Percentiles rank a stretch among this genome's conserved stretches.
phyloP scores from a whole-genome alignment of 2,113 vertebrate species.

The Cairina moschata region DNA sequence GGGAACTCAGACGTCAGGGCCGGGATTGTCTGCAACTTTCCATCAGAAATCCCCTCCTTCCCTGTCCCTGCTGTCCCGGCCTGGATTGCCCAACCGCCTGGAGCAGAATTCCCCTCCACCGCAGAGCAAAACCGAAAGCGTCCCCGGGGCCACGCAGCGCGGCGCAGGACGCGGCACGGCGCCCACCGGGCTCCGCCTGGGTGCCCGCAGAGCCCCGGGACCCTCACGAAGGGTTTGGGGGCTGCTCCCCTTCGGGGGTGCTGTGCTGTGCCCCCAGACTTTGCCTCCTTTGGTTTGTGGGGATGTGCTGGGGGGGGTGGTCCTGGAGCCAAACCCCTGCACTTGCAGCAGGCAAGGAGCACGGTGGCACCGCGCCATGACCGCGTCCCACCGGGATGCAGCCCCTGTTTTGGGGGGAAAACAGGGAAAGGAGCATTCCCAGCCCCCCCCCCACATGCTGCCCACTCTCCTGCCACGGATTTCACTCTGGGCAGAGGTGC shows the following conservation, averaged over 20 bases:
- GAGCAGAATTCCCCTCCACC: conserved; percentile 47
- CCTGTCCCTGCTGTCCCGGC: background rate
- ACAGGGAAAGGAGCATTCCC: background rate
- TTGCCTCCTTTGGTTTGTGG: background rate
- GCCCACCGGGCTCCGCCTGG: background rate
- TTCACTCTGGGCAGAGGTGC: background rate
- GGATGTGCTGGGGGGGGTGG: background rate
- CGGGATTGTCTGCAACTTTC: conserved; percentile 63
- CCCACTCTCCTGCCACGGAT: accelerated
- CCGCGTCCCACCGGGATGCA: background rate
- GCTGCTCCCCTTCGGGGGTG: background rate
- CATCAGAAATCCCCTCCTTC: conserved; percentile 61
- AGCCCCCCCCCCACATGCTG: background rate
- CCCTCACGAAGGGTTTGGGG: background rate
- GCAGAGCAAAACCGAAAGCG: conserved; percentile 43
- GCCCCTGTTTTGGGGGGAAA: accelerated
- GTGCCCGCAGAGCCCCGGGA: background rate
- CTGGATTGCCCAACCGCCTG: background rate
- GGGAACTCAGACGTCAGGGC: background rate
- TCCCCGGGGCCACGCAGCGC: background rate
- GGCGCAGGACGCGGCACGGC: too few species aligned
- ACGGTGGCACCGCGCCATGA: accelerated
- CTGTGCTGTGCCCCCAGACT: accelerated
- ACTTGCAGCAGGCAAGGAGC: too few species aligned
- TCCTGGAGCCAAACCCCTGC: too few species aligned